Evolutionary conservation across 2,888 invertebrate species (phyloP).

Genomic region (Cosmopolites sordidus): DNA sequence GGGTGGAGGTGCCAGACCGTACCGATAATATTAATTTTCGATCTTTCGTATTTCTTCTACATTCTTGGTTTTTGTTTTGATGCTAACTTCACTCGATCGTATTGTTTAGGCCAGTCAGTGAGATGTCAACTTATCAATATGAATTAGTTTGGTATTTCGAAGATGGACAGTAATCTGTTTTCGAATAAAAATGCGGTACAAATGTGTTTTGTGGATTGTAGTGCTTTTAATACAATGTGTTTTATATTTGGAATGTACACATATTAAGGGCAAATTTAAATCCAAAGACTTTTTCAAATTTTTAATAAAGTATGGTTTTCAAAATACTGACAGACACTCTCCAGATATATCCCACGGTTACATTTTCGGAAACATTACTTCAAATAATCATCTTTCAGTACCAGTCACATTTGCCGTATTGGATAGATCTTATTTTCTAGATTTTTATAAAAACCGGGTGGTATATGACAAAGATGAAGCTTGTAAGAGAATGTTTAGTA

Average conservation of each 20-base stretch:
- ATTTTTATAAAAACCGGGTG: conserved; percentile 80
- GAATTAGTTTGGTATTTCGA: conserved; percentile 10
- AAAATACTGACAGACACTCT: conserved; percentile 86
- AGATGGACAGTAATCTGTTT: conserved; percentile 30
- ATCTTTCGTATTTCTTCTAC: no score
- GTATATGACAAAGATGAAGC: conserved; percentile 64
- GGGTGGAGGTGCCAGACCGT: no score
- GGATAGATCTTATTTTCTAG: conserved; percentile 81
- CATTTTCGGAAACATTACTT: conserved; percentile 92
- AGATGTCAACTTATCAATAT: no score
- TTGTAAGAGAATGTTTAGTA: conserved; percentile 82
- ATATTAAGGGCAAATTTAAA: conserved; percentile 61
- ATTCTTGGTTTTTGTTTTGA: no score
- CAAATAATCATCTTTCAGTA: conserved; percentile 60
- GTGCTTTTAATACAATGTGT: conserved; percentile 30
- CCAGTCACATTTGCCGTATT: conserved; percentile 84
- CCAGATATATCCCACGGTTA: conserved; percentile 86
- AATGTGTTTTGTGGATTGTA: conserved; percentile 28
- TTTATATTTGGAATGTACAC: conserved; percentile 45
- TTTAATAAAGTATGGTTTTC: conserved; percentile 92
- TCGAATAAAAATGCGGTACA: conserved; percentile 35
- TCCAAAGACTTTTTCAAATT: conserved; percentile 82
- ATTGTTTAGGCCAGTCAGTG: no score
- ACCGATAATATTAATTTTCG: no score
- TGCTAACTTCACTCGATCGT: no score